These are phyloP conservation scores for Atherinosoma microstoma DNA, from an alignment of 2,797 vertebrate species.

Conservation along the genomic window DNA sequence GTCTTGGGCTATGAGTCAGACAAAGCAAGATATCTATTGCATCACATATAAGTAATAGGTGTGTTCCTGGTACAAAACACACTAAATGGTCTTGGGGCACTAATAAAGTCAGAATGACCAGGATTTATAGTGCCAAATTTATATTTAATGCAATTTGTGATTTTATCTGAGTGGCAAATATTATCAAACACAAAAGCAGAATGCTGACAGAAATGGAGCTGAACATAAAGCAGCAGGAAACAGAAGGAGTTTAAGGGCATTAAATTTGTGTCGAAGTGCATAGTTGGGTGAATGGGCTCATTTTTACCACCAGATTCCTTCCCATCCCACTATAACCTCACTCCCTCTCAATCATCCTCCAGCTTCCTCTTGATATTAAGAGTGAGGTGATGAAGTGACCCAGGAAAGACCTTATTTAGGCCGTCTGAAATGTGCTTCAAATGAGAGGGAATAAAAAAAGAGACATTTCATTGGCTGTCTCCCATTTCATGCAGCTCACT, in stretches of 20 bases:
- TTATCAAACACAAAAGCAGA: not conserved
- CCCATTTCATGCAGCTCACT: slow-evolving; percentile 24
- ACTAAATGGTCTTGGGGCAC: not conserved
- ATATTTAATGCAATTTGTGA: not conserved
- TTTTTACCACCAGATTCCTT: slow-evolving; percentile 19
- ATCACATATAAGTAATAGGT: not conserved
- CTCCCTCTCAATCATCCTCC: slow-evolving; percentile 37
- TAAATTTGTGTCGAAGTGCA: not conserved
- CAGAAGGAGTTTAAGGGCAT: not conserved
- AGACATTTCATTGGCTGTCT: slow-evolving; percentile 34
- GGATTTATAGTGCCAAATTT: not conserved
- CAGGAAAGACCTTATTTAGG: slow-evolving; percentile 59
- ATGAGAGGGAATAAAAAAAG: slow-evolving; percentile 48
- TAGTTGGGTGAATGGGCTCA: not conserved
- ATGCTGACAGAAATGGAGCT: not conserved
- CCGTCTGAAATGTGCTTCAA: slow-evolving; percentile 58
- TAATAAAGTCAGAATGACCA: not conserved
- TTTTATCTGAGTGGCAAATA: not conserved
- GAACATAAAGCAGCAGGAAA: not conserved
- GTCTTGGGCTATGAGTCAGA: not conserved
- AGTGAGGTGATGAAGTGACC: slow-evolving; percentile 64
- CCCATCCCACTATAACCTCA: slow-evolving; percentile 32
- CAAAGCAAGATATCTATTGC: not conserved
- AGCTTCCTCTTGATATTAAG: slow-evolving; percentile 44
- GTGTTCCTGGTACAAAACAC: too few relatives aligned